A percentile compares a stretch with the other conserved stretches of the same genome.
phyloP scores from a whole-genome alignment of 92 coral and sea anemone species.

The Montipora capitata region DNA sequence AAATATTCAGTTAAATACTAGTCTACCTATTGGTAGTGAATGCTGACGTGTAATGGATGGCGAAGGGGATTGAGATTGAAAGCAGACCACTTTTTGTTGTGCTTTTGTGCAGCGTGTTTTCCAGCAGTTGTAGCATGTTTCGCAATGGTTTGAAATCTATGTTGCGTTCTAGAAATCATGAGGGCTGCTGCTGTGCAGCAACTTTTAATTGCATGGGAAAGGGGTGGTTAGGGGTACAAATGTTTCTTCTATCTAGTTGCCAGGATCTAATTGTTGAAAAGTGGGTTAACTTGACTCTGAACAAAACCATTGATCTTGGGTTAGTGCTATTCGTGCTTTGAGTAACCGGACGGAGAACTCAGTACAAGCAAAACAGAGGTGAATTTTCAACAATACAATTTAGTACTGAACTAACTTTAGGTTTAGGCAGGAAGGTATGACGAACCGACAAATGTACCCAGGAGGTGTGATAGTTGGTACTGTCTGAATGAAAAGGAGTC shows the following conservation, averaged over 20 bases:
- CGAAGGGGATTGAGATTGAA: slow-evolving; percentile 37
- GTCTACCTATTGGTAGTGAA: slow-evolving; percentile 44
- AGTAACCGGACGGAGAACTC: slow-evolving; percentile 25
- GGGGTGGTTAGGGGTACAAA: slow-evolving; percentile 45
- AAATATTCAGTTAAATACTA: neutral
- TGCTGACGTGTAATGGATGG: slow-evolving; percentile 54
- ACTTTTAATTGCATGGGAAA: slow-evolving; percentile 57
- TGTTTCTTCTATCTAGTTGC: slow-evolving; percentile 46
- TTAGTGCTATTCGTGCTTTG: slow-evolving; percentile 32
- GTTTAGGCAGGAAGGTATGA: slow-evolving; percentile 51
- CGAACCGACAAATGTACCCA: slow-evolving; percentile 40
- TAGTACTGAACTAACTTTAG: slow-evolving; percentile 33
- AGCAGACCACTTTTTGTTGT: slow-evolving; percentile 11
- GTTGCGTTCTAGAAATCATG: slow-evolving; percentile 57
- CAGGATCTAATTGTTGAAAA: slow-evolving; percentile 47
- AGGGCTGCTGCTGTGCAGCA: slow-evolving; percentile 47
- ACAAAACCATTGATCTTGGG: slow-evolving; percentile 14
- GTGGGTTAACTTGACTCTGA: slow-evolving; percentile 42
- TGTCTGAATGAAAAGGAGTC: slow-evolving; percentile 52
- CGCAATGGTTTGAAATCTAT: slow-evolving; percentile 38
- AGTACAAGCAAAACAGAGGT: slow-evolving; percentile 50
- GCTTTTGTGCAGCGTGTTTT: slow-evolving; percentile 17
- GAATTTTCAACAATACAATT: slow-evolving; percentile 43
- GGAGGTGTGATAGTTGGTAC: slow-evolving; percentile 49
- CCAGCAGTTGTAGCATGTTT: slow-evolving; percentile 36